Evolutionary conservation across 2,113 vertebrate genomes (phyloP).

Genomic region (Toxotes chatareus): DNA sequence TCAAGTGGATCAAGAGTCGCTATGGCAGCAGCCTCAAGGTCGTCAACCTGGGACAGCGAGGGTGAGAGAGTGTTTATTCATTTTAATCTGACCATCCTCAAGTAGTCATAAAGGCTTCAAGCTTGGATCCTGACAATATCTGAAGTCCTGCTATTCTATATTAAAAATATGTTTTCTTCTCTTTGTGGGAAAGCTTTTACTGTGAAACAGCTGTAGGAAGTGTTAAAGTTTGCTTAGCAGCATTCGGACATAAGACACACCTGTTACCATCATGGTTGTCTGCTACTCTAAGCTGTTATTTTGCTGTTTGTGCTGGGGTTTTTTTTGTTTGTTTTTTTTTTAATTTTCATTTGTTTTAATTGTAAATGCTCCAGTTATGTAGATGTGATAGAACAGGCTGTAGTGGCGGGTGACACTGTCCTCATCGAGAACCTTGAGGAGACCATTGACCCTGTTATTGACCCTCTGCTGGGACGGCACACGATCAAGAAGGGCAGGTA

Average conservation of each 20-base stretch:
- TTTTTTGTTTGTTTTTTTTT: not conserved
- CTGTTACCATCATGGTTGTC: not conserved
- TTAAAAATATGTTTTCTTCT: not conserved
- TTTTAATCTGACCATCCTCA: not conserved
- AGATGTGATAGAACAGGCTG: slow-evolving; percentile 84
- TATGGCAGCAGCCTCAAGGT: slow-evolving; percentile 81
- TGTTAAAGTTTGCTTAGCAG: too few relatives aligned
- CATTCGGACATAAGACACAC: too few relatives aligned
- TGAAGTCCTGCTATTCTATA: not conserved
- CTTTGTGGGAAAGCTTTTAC: not conserved
- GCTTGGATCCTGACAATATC: not conserved
- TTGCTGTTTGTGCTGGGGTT: not conserved
- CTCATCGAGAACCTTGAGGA: slow-evolving; percentile 87
- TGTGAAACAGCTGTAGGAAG: not conserved
- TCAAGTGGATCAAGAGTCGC: slow-evolving; percentile 87
- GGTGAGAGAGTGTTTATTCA: slow-evolving; percentile 77
- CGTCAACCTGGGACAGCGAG: slow-evolving; percentile 83
- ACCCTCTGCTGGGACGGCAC: slow-evolving; percentile 82
- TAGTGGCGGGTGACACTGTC: slow-evolving; percentile 82
- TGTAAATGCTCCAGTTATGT: slow-evolving; percentile 71
- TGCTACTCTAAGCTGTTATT: not conserved
- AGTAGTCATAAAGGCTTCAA: not conserved
- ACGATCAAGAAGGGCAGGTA: slow-evolving; percentile 87
- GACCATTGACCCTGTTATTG: slow-evolving; percentile 83
- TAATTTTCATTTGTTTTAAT: not conserved